Evolutionary conservation across 2,888 invertebrate genomes (phyloP).

Genomic region (Eupsilia transversa): DNA sequence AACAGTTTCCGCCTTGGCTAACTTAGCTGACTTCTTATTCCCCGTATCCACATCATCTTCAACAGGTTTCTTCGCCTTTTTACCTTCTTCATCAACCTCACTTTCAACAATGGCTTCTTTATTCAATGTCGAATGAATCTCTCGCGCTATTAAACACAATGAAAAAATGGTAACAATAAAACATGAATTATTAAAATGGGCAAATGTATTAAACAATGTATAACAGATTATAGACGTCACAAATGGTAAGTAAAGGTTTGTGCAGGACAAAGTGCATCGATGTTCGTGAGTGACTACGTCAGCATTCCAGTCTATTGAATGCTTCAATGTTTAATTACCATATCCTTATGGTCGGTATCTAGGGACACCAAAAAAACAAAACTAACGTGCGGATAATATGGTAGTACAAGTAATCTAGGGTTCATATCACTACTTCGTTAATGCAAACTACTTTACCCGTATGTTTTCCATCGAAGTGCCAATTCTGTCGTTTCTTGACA

Average conservation of each 20-base stretch:
- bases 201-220: conserved; percentile 71
- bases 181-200: conserved; percentile 70
- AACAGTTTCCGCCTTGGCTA: conserved; percentile 71
- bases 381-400: conserved; percentile 80
- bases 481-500: conserved; percentile 64
- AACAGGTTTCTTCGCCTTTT: conserved; percentile 73
- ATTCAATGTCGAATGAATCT: conserved; percentile 88
- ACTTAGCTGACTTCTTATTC: conserved; percentile 70
- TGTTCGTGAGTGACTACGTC: conserved; percentile 75
- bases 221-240: conserved; percentile 82
- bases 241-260: conserved; percentile 74
- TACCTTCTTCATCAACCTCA: conserved; percentile 85
- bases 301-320: conserved; percentile 87
- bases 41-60: conserved; percentile 73
- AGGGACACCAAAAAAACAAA: conserved; percentile 79
- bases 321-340: conserved; percentile 79
- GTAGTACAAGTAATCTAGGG: conserved; percentile 73
- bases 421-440: conserved; percentile 76
- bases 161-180: conserved; percentile 79
- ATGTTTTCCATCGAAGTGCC: conserved; percentile 68
- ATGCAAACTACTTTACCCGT: conserved; percentile 82
- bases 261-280: conserved; percentile 69
- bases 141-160: conserved; percentile 87
- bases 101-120: conserved; percentile 88
- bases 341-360: conserved; percentile 80